Evolutionary conservation across 2,113 vertebrate species (phyloP).

Genomic region (Taxidea taxus): DNA sequence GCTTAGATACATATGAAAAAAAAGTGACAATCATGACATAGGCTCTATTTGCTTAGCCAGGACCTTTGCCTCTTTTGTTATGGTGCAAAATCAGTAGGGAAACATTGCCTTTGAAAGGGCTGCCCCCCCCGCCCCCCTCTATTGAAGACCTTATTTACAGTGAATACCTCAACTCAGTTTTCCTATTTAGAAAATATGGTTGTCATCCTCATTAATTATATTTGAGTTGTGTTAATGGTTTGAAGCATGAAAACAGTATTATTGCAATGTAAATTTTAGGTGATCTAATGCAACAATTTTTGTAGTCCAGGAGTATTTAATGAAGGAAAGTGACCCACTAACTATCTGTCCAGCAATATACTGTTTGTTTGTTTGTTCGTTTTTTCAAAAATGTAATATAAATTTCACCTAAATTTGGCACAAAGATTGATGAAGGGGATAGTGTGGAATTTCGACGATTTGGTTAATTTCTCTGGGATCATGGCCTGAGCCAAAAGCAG

Average conservation of each 20-base stretch:
- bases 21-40: not conserved
- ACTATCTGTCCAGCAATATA: not conserved
- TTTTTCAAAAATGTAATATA: not conserved
- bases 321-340: not conserved
- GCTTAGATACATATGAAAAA: not conserved
- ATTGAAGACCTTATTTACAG: not conserved
- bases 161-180: not conserved
- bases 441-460: not conserved
- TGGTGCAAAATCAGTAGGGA: not conserved
- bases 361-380: not conserved
- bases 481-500: too few relatives aligned
- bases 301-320: not conserved
- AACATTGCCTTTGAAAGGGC: not conserved
- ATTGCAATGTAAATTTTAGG: not conserved
- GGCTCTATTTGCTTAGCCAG: not conserved
- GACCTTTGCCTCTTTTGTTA: not conserved
- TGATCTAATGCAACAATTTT: not conserved
- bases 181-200: not conserved
- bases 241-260: not conserved
- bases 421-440: not conserved
- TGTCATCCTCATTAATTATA: not conserved
- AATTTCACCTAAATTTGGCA: not conserved
- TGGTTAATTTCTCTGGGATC: not conserved
- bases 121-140: not conserved
- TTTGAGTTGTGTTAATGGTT: not conserved